Conservation (phyloP, 2,113 vertebrate genomes). For the Cygnus atratus region DNA sequence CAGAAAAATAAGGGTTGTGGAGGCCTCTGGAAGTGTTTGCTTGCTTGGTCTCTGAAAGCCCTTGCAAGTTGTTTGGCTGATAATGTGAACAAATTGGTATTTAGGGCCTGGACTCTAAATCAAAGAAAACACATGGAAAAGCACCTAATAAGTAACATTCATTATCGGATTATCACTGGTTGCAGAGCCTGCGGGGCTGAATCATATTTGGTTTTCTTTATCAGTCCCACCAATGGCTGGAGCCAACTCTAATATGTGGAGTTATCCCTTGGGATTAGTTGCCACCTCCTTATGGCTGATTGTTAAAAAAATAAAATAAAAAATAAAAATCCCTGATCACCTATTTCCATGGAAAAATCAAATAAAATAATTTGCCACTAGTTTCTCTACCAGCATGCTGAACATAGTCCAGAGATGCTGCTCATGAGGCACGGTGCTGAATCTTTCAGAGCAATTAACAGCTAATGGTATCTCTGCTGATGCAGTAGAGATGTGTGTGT, state of each 20-base stretch:
- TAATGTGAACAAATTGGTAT: slow-evolving; percentile 26
- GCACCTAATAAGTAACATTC: slow-evolving; percentile 16
- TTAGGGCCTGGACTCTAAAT: neutral
- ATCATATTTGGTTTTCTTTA: slow-evolving; percentile 26
- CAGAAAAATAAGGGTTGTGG: neutral
- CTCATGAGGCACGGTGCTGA: rapidly evolving
- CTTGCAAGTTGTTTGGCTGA: neutral
- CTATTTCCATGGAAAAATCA: neutral
- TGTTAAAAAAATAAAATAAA: neutral
- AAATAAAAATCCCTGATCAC: neutral
- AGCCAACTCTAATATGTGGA: neutral
- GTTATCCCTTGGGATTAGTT: neutral
- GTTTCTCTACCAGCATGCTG: neutral
- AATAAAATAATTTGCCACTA: neutral
- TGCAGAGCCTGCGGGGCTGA: neutral
- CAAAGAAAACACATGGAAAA: neutral
- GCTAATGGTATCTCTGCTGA: neutral
- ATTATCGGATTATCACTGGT: slow-evolving; percentile 32
- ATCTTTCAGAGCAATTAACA: neutral
- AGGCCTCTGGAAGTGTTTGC: neutral
- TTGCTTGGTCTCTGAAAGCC: neutral
- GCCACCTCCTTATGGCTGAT: neutral
- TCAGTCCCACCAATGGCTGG: neutral
- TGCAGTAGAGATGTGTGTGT: neutral
- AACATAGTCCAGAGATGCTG: neutral